These are phyloP conservation scores for Micrasema minimum DNA, from an alignment of 1,140 invertebrate genomes.

Conservation along the genomic window DNA sequence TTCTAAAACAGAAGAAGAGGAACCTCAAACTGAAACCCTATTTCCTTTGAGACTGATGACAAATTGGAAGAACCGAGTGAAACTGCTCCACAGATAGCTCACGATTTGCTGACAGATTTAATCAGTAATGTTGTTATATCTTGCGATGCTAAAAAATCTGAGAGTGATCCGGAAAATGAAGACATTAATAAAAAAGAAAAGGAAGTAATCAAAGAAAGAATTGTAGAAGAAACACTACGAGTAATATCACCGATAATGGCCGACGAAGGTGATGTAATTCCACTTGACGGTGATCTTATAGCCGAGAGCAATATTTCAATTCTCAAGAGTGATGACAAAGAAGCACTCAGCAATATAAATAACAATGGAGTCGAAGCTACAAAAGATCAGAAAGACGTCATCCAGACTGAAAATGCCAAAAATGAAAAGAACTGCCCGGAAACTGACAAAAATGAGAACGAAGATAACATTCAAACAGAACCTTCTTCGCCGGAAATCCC, in stretches of 20 bases:
- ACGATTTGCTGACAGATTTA: slow-evolving; percentile 36
- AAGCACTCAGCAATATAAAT: slow-evolving; percentile 54
- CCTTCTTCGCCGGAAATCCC: slow-evolving; percentile 74
- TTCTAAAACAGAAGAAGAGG: slow-evolving; percentile 5
- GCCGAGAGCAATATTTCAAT: slow-evolving; percentile 49
- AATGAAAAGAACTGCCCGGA: slow-evolving; percentile 57
- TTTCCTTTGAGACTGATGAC: slow-evolving; percentile 33
- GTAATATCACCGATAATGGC: slow-evolving; percentile 58
- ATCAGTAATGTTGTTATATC: slow-evolving; percentile 32
- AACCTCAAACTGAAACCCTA: slow-evolving; percentile 10
- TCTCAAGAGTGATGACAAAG: slow-evolving; percentile 55
- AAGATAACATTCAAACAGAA: slow-evolving; percentile 64
- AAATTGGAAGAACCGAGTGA: slow-evolving; percentile 23
- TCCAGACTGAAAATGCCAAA: slow-evolving; percentile 60
- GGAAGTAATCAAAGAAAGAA: slow-evolving; percentile 53
- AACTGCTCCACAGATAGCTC: slow-evolving; percentile 35
- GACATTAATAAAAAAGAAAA: slow-evolving; percentile 9
- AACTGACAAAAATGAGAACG: slow-evolving; percentile 57
- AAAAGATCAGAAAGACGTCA: slow-evolving; percentile 44
- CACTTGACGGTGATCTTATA: slow-evolving; percentile 62
- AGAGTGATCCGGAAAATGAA: slow-evolving; percentile 5
- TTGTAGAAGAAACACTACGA: slow-evolving; percentile 50
- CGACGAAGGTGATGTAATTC: slow-evolving; percentile 62
- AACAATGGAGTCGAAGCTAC: slow-evolving; percentile 38
- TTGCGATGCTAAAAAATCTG: not conserved